Conservation (phyloP, 2,888 invertebrate genomes). For the Agrochola macilenta region DNA sequence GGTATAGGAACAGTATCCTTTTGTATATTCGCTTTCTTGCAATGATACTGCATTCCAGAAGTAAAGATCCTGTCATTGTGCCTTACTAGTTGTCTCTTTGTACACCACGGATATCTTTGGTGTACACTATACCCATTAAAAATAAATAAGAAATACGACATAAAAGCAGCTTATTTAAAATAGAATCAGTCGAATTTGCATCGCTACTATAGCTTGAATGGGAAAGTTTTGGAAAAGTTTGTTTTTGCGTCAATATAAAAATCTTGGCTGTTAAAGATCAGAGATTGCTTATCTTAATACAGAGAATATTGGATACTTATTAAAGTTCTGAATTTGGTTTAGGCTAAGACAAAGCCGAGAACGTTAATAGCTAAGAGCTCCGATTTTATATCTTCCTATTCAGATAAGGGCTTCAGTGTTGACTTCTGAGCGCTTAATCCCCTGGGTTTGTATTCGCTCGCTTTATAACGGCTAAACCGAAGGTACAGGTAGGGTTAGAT, state of each 20-base stretch:
- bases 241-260: background rate
- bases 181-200: too few species aligned
- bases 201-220: too few species aligned
- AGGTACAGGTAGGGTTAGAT: background rate
- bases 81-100: background rate
- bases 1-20: background rate
- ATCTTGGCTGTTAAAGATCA: background rate
- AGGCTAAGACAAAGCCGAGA: background rate
- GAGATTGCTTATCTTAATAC: background rate
- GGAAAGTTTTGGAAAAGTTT: background rate
- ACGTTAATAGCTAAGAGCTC: background rate
- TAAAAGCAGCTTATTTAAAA: background rate
- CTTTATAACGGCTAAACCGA: background rate
- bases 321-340: conserved; percentile 3
- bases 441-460: background rate
- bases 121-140: background rate
- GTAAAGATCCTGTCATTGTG: background rate
- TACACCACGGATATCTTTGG: background rate
- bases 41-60: conserved; percentile 7
- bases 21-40: conserved; percentile 12
- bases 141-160: background rate
- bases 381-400: background rate
- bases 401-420: background rate
- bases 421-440: conserved; percentile 1
- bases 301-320: background rate